Percentiles rank a stretch among this genome's conserved stretches.
These are phyloP conservation scores for Penaeus japonicus DNA, from an alignment of 1,140 invertebrate genomes.

Conservation along the genomic window DNA sequence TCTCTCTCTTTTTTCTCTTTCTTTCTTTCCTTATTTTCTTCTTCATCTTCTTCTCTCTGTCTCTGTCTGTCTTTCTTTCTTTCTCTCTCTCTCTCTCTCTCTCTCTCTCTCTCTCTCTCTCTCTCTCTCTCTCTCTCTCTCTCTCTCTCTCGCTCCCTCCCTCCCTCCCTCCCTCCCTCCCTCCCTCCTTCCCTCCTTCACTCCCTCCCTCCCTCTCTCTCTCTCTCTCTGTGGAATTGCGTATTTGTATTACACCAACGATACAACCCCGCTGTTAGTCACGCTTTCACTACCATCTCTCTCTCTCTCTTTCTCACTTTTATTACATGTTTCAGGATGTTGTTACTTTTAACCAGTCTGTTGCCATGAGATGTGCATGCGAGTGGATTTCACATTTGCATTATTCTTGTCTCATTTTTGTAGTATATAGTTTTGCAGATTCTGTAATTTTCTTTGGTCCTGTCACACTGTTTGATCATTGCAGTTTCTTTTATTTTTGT, in stretches of 20 bases:
- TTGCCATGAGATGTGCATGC: too few relatives aligned
- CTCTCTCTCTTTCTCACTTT: too few relatives aligned
- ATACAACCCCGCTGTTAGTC: too few relatives aligned
- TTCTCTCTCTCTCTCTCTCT: neutral
- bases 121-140: neutral
- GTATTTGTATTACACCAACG: neutral
- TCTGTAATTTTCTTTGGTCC: too few relatives aligned
- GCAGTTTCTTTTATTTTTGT: too few relatives aligned
- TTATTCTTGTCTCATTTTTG: too few relatives aligned
- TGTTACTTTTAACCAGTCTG: too few relatives aligned
- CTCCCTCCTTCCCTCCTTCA: neutral
- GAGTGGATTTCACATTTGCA: too few relatives aligned
- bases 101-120: constrained; percentile 4
- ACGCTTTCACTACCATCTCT: too few relatives aligned
- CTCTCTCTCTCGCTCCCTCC: neutral
- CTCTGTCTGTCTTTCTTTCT: neutral
- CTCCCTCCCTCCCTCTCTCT: neutral
- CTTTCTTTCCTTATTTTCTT: neutral
- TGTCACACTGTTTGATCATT: too few relatives aligned
- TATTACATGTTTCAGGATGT: too few relatives aligned
- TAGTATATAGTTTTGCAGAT: too few relatives aligned
- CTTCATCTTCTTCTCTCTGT: neutral
- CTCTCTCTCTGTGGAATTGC: neutral
- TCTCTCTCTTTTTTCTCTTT: neutral
- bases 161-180: neutral